Evolutionary conservation across 2,888 invertebrate species (phyloP), one percentile per base, ranked within the genome.

Genomic region (Drosophila testacea): DNA sequence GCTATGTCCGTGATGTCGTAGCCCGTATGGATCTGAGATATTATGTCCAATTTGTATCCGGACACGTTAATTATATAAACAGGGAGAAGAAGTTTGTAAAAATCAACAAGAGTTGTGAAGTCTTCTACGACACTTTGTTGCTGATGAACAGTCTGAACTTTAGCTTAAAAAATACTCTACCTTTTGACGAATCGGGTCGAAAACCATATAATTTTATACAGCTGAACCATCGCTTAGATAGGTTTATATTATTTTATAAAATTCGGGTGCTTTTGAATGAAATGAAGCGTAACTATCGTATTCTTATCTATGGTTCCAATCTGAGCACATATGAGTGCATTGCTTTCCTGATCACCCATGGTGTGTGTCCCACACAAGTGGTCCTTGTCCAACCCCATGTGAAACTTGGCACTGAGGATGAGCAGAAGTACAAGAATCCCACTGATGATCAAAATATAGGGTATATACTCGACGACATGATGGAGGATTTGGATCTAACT

Each of bases 281-380:
- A 1, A 34, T 69, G 6, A 48, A 38, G 0, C 55, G 59, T 0
- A n/a, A 60, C 1, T 68, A 73, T 32, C 4, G 9, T 1, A 72
- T 91, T 1, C 16, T 92, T 0, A 62, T 92, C 0, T 91, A 91
- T 50, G 92, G 92, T 1, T n/a, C 13, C 1, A 85, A 84, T 51
- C 50, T 90, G 30, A 47, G 67, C 11, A 74, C 89, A 6, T 91
- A 82, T 59, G 90, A 91, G 47, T 91, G 88, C 63, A 73, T 92
- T 0, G 69, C 73, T 9, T 89, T 89, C 6, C 67, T 92, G 4
- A 10, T 90, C 0, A 64, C 67, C 0, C 85, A 92, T 30, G 88
- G 82, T 0, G 62, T 90, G 0, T 5, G 56, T 0, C 44, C 83
- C 0, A 11, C 57, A 0, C 66, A 62, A 0, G 71, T 92, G 4